Evolutionary conservation across 1,140 invertebrate genomes (phyloP), one percentile per base, ranked within the genome.

Genomic region (Lerema accius): DNA sequence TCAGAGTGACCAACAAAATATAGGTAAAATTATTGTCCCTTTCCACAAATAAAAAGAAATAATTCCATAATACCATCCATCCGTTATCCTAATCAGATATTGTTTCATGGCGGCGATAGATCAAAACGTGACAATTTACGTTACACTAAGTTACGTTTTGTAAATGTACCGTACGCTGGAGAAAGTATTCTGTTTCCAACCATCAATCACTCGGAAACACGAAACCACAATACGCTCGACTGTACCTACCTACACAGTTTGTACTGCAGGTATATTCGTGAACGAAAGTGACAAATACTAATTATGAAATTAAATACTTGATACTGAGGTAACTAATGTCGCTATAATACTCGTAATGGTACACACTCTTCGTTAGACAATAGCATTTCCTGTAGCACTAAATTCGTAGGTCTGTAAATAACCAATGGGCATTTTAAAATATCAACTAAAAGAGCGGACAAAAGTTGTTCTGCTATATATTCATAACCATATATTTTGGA

Each of bases 141-240:
- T 37, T 37, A 37, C 10, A 37, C 35, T 9, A 37, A 37, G 35
- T 37, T 37, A 37, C 35, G 35, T 37, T 37, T 37, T 37, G 35
- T 11, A 37, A 37, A 37, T 37, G 35, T 37, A 37, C 35, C 35
- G 35, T 37, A 9, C n/a, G 11, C 35, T 7, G 35, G 35, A 37
- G 35, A 37, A 37, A 37, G 35, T 37, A 37, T 37, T 37, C n/a
- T 11, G 35, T 37, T 37, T 37, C 10, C 35, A 37, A n/a, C 35
- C 35, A 37, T 37, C 35, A 37, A 37, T 37, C 35, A 37, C 35
- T 4, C 35, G 35, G 35, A 7, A 37, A 37, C 35, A 37, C 35
- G 35, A 37, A n/a, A 37, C 35, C 35, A n/a, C 35, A 37, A 37
- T 37, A 37, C 35, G n/a, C 35, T 32, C 35, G 10, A 37, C 35